Evolutionary conservation across 2,113 vertebrate species (phyloP), one percentile per base, ranked within the genome.

Genomic region (Pelobates fuscus): DNA sequence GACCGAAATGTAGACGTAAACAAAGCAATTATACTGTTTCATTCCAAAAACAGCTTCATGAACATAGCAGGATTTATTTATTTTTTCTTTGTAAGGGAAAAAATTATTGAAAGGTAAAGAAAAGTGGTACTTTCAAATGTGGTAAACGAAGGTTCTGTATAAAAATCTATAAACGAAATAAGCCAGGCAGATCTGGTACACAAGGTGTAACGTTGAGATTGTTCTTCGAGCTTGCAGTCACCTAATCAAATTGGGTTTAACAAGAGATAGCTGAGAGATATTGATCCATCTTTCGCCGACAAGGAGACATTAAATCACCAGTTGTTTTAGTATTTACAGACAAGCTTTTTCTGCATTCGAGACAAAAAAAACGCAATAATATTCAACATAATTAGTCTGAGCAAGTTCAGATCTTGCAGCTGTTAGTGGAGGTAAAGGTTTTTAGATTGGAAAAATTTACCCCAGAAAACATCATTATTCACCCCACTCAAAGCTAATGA

Each of bases 371-470:
- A 37, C 18, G 30, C 8, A 37, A 63, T 4, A 62, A 62, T 55
- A 23, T 65, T 24, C 62, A 23, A 30, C 15, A 17, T 44, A 23
- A 44, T 43, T 65, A 43, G 62, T 65, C 32, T 21, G 29, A 65
- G 12, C 2, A 29, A 65, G 62, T 24, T 21, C 15, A 17, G 10
- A 62, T 57, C 20, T n/a, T 62, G 25, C 26, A 30, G 60, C 60
- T 37, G 60, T 6, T n/a, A 27, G 60, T n/a, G n/a, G n/a, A n/a
- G n/a, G n/a, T n/a, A n/a, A n/a, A n/a, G n/a, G n/a, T n/a, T 32
- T 15, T 15, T 24, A 23, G 14, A 49, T 18, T 1, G 44, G 10
- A 49, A 14, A 49, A 14, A 49, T 49, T 49, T 14, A 17, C 15
- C 3, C 2, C 15, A 49, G 3, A 49, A 49, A 49, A 49, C 8